Base-by-base conservation (phyloP, 2,888 invertebrate species). In the Rhopalosiphum nymphaeae region DNA sequence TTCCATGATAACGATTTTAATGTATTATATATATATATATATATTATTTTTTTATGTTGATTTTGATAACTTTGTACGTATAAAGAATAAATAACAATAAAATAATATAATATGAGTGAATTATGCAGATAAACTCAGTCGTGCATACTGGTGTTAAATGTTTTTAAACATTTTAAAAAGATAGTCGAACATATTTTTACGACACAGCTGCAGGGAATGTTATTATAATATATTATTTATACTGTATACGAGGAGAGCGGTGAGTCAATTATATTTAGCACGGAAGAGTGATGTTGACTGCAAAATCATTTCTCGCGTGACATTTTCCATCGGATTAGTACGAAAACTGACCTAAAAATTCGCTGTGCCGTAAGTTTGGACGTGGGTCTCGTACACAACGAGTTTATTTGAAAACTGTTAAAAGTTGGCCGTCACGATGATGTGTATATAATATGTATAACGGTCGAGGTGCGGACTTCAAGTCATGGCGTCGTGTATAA, bases 291-390 rank as follows among this genome's bases (percentile, higher is more conserved):
- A 90, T 90, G 46, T 90, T 29, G 44, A 46, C 25, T 25, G 21
- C 49, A 36, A n/a, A 90, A 78, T 36, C 11, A 46, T 61, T 90
- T 90, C 11, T 46, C 16, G 61, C 10, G 67, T 90, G 67, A 67
- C 90, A 49, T 49, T 90, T 90, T 67, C 61, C n/a, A 49, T 49
- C 46, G 90, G 90, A 67, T 46, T 90, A 67, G 21, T 36, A 26
- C 36, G 56, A 89, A 89, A 89, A 13, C 25, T 42, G 42, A 56
- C 56, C 36, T 42, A 89, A 89, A 89, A 42, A 89, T 44, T 44
- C 29, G 26, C 9, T 16, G 89, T 29, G 57, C 36, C 57, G 44
- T 89, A 44, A 57, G 36, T 88, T 53, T 88, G n/a, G n/a, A 53
- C 53, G 87, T 53, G 88, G 78, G 78, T 78, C 36, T 78, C 78